Base-by-base conservation (phyloP, 2,113 vertebrate species). In the Chaetops frenatus region DNA sequence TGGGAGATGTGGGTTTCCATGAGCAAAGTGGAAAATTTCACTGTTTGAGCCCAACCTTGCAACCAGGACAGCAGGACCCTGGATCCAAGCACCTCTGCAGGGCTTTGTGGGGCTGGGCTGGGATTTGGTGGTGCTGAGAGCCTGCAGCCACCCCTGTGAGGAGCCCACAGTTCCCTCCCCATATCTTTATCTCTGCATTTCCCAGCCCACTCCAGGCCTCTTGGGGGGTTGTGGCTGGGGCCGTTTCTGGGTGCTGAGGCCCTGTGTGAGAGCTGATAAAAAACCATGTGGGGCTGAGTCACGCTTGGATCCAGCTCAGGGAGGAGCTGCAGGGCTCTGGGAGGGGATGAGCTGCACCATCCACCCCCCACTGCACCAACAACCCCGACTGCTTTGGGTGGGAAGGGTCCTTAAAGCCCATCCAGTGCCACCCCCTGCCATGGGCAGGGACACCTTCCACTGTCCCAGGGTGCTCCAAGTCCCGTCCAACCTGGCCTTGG, bases 61-160 rank as follows among this genome's bases (percentile, higher is more conserved):
- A 17, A 8, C 18, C 28, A 71, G 5, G 4, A 9, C 7, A 5
- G 53, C 0, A 0, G 11, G 13, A 9, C 28, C 1, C 2, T 2
- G 9, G 48, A 8, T 21, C 15, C 1, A 2, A 51, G 18, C 25
- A 21, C 7, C 45, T 36, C n/a, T 24, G 38, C 18, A 17, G 66
- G 33, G 45, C 14, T 79, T 13, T 23, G 25, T 12, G 28, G 16
- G 5, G 15, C 4, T 0, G 0, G 33, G 79, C 6, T 64, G 86
- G 50, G 50, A 7, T 54, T 56, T 0, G 0, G 15, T 2, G 23
- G 48, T 48, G 72, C 67, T 16, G 13, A 6, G 56, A 77, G 14
- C 31, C 66, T 29, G 50, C 20, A 69, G 65, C 31, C 15, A 1
- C 23, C 19, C 17, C 35, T 1, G 8, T 0, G 19, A 33, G 71